Base-by-base conservation (phyloP, 1,140 invertebrate genomes). In the Drosophila navojoa region DNA sequence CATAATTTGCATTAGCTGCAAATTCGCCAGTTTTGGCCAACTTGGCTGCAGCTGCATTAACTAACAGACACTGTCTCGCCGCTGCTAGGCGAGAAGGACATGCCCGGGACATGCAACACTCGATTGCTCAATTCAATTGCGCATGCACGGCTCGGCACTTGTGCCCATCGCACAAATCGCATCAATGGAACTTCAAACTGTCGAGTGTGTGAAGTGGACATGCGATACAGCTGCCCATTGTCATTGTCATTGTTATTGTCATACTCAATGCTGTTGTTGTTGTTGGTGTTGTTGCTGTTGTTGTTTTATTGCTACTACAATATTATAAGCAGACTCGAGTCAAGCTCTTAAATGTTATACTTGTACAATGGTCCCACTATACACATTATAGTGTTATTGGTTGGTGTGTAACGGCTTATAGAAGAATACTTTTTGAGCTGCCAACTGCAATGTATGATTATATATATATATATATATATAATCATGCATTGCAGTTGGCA, bases 1-100 rank as follows among this genome's bases (percentile, higher is more conserved):
- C 42, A 74, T 71, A 71, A 75, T 78, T 68, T 77, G 53, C 61
- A 71, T 71, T 75, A 62, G 63, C 61, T 25, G 58, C 35, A 76
- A 67, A 44, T 58, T 71, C 19, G 27, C 13, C 60, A 53, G 68
- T 63, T 62, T 62, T 59, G 55, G 22, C 55, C 15, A 29, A 44
- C 44, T 35, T 25, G 29, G 22, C 19, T 22, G 22, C 54, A 22
- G 15, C 5, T 44, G 38, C 19, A 69, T 62, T 54, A 32, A 19
- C 25, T 16, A 55, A 58, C 42, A 27, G 13, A 1, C 19, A 22
- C 15, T 32, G 42, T 45, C 5, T 35, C 55, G 44, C 27, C 55
- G 44, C 27, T 32, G 35, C 19, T 19, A 32, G 35, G 42, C 42
- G 3, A 27, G 42, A 25, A 25, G 55, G 22, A 44, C 57, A 19